Conservation (phyloP, 2,888 invertebrate species). For the Mesorhabditis spiculigera region DNA sequence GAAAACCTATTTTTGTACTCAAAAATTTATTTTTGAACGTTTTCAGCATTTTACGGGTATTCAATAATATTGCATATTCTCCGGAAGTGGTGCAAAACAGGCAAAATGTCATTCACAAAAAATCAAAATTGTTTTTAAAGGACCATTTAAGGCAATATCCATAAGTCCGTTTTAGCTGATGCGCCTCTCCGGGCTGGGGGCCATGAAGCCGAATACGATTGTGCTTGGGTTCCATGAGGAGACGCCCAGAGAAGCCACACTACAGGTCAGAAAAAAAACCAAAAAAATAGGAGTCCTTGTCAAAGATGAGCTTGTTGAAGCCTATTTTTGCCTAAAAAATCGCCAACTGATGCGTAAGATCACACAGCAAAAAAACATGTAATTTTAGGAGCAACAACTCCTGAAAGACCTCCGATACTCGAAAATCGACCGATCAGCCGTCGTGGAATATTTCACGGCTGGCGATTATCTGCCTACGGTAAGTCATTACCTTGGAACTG, state of each 20-base stretch:
- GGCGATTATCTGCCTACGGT: slow-evolving; percentile 39
- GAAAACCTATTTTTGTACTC: too few species aligned
- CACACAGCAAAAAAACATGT: too few species aligned
- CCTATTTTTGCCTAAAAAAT: too few species aligned
- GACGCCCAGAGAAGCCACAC: slow-evolving; percentile 73
- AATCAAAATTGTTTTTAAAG: too few species aligned
- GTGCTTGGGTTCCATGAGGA: slow-evolving; percentile 88
- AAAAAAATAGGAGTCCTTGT: too few species aligned
- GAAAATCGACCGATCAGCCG: slow-evolving; percentile 56
- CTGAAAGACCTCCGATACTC: slow-evolving; percentile 53
- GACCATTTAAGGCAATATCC: not conserved
- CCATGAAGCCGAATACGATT: slow-evolving; percentile 98
- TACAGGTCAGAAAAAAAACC: slow-evolving; percentile 61
- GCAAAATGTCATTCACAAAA: too few species aligned
- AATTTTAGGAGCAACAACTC: slow-evolving; percentile 46
- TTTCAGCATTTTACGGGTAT: too few species aligned
- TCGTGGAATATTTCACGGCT: slow-evolving; percentile 57
- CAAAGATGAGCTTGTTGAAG: too few species aligned
- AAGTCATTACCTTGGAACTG: not conserved
- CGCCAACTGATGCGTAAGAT: too few species aligned
- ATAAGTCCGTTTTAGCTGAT: slow-evolving; percentile 23
- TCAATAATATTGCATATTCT: too few species aligned
- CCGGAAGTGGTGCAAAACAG: too few species aligned
- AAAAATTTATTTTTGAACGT: too few species aligned
- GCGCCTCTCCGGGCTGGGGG: slow-evolving; percentile 76